Conservation (phyloP, 2,797 vertebrate species). For the Bradypodion pumilum region DNA sequence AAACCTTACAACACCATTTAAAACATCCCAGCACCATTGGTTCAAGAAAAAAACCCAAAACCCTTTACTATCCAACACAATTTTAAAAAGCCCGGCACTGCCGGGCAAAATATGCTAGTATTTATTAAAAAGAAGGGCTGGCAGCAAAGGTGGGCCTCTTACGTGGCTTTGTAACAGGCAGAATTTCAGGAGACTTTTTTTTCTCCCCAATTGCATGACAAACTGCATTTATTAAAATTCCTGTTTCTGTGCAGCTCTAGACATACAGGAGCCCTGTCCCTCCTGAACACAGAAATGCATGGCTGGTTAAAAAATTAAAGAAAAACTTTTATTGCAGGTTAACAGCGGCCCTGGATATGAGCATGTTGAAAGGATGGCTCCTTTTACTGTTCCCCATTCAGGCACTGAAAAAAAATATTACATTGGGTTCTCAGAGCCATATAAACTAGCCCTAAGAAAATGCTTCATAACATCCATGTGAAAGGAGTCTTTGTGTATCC, state of each 20-base stretch:
- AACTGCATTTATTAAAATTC: neutral
- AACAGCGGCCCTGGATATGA: neutral
- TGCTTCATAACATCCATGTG: neutral
- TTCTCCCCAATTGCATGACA: neutral
- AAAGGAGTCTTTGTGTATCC: neutral
- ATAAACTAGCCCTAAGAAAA: too few species aligned
- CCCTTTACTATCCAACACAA: too few species aligned
- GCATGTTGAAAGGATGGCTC: neutral
- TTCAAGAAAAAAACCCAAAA: too few species aligned
- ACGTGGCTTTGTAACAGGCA: neutral
- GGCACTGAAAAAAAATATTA: too few species aligned
- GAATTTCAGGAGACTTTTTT: neutral
- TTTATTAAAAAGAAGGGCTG: too few species aligned
- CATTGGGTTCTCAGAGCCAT: too few species aligned
- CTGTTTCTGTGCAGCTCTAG: neutral
- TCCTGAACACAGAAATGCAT: neutral
- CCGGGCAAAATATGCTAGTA: too few species aligned
- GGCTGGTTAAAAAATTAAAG: neutral
- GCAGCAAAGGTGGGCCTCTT: neutral
- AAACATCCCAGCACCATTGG: too few species aligned
- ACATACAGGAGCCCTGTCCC: neutral
- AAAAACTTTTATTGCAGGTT: neutral
- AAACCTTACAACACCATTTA: too few species aligned
- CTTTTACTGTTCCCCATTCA: neutral
- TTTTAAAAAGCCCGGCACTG: too few species aligned